Conservation (phyloP, 2,113 vertebrate genomes). For the Butastur rufipennis region DNA sequence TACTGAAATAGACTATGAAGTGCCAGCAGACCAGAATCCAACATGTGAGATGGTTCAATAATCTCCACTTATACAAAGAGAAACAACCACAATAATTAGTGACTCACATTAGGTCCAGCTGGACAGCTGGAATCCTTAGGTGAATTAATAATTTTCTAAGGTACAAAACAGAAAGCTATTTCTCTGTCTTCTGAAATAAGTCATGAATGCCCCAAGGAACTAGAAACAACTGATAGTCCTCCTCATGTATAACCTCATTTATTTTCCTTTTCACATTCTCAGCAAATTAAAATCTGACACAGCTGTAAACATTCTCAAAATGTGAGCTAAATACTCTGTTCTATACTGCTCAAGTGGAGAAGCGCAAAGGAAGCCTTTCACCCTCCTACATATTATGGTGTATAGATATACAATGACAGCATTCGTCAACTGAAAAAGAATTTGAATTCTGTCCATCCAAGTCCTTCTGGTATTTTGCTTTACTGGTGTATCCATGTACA, state of each 20-base stretch:
- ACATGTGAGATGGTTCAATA: not conserved
- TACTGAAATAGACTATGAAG: not conserved
- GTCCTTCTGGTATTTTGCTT: not conserved
- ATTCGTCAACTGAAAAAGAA: not conserved
- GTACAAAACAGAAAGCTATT: not conserved
- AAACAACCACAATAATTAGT: not conserved
- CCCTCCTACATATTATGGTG: not conserved
- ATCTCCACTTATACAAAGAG: not conserved
- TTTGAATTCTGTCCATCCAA: not conserved
- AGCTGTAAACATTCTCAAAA: not conserved
- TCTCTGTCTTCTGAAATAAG: not conserved
- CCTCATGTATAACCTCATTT: not conserved
- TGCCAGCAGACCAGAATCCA: not conserved
- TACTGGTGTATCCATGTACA: not conserved
- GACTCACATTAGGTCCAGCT: not conserved
- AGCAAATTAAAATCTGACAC: not conserved
- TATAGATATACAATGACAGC: not conserved
- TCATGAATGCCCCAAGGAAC: not conserved
- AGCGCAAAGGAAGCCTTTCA: not conserved
- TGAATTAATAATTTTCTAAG: not conserved
- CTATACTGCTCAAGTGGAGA: not conserved
- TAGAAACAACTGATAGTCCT: not conserved
- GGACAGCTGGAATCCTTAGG: not conserved
- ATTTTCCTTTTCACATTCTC: not conserved
- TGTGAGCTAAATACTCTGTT: not conserved